phyloP scores from a whole-genome alignment of 2,888 invertebrate species.

The Pseudolycoriella hygida region DNA sequence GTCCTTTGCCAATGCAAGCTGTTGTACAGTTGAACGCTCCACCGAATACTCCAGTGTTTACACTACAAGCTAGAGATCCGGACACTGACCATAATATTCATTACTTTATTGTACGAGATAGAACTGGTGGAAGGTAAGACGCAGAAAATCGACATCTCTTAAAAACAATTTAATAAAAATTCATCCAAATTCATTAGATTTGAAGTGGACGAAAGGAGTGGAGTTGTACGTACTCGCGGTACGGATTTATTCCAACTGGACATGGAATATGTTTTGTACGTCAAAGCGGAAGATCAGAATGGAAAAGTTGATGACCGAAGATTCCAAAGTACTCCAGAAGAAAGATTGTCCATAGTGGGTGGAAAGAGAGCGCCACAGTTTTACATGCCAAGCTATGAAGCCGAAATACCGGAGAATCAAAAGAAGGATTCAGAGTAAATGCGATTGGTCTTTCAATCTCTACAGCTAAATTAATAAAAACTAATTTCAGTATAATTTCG shows the following conservation, averaged over 20 bases:
- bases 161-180: not conserved
- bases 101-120: slow-evolving; percentile 86
- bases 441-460: not conserved
- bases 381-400: slow-evolving; percentile 86
- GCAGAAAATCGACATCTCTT: not conserved
- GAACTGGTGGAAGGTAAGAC: slow-evolving; percentile 49
- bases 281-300: slow-evolving; percentile 89
- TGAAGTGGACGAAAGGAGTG: slow-evolving; percentile 80
- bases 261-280: slow-evolving; percentile 91
- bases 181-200: slow-evolving; percentile 28
- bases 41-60: slow-evolving; percentile 89
- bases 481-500: slow-evolving; percentile 68
- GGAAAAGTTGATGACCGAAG: slow-evolving; percentile 79
- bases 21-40: slow-evolving; percentile 92
- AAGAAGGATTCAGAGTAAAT: slow-evolving; percentile 93
- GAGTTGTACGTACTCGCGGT: slow-evolving; percentile 80
- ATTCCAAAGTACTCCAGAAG: slow-evolving; percentile 82
- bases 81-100: slow-evolving; percentile 93
- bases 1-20: slow-evolving; percentile 92
- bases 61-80: slow-evolving; percentile 91
- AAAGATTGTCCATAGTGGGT: slow-evolving; percentile 85
- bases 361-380: slow-evolving; percentile 96
- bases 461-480: not conserved
- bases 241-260: slow-evolving; percentile 85
- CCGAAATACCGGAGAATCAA: slow-evolving; percentile 92